A percentile compares a stretch with the other conserved stretches of the same genome.
Evolutionary conservation across 2,888 invertebrate species (phyloP).

Genomic region (Mythimna ferrago): DNA sequence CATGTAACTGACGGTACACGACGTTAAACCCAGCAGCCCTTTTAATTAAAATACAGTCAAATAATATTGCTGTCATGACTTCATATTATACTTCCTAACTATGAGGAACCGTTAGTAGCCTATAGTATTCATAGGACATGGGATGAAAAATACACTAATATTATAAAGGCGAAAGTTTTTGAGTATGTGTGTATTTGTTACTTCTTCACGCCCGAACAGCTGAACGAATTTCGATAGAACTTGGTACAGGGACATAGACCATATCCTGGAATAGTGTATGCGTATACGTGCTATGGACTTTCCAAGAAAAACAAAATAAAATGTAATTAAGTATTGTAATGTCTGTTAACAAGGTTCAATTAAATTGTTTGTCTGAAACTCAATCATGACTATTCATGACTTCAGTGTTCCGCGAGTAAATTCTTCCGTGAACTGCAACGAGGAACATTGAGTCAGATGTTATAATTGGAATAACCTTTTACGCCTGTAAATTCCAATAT

Average conservation of each 20-base stretch:
- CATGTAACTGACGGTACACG: too few species aligned
- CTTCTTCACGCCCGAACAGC: too few species aligned
- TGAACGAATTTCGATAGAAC: too few species aligned
- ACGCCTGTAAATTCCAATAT: conserved; percentile 53
- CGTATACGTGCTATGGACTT: conserved; percentile 19
- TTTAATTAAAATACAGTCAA: not conserved
- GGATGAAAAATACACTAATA: not conserved
- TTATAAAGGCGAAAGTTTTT: too few species aligned
- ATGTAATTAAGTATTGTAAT: conserved; percentile 15
- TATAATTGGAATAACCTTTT: conserved; percentile 75
- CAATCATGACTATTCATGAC: conserved; percentile 67
- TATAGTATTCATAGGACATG: not conserved
- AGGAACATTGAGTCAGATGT: conserved; percentile 79
- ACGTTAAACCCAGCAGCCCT: too few species aligned
- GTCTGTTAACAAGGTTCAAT: conserved; percentile 52
- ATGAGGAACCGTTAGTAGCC: not conserved
- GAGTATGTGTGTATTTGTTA: too few species aligned
- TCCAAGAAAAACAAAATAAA: conserved; percentile 16
- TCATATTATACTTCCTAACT: not conserved
- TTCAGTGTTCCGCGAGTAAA: conserved; percentile 60
- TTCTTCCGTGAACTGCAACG: conserved; percentile 81
- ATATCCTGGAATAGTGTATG: too few species aligned
- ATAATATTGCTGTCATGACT: not conserved
- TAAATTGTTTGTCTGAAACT: conserved; percentile 73
- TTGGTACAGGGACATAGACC: too few species aligned